Base-by-base conservation (phyloP, 2,888 invertebrate species). In the Sarcophaga rosellei region DNA sequence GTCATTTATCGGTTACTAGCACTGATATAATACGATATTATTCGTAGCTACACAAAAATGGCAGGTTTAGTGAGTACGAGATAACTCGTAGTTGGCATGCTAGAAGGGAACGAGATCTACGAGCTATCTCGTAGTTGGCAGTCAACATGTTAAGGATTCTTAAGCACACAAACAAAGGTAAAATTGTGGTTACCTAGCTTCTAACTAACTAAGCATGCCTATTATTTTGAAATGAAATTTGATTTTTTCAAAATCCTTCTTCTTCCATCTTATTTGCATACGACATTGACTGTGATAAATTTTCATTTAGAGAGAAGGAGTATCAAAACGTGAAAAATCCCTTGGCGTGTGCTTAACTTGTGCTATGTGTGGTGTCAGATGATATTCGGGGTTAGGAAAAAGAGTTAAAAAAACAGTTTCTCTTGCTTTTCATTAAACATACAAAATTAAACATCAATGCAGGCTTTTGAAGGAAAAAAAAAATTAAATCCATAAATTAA, bases 291-390 rank as follows among this genome's bases (percentile, higher is more conserved):
- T 23, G 20, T 17, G 23, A 35, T 35, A 35, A 35, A n/a, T n/a
- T 69, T 45, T 15, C 45, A n/a, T 69, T 6, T 66, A 15, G 8
- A 61, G 8, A 61, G 65, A 35, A 78, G 35, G 21, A 21, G 62
- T 61, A 66, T 8, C 45, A 23, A 63, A 47, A 53, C 4, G 8
- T 5, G 63, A 35, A 61, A 47, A 77, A 80, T 12, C 79, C 66
- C 53, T 80, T 79, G 86, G 74, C 86, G 86, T 86, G 86, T 83
- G 86, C 80, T 86, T n/a, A 86, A 61, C 86, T 83, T 86, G 86
- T 86, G 86, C 83, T 80, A n/a, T 61, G 2, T 62, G 15, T 59
- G 8, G 10, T 62, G 25, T 59, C 20, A 68, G 72, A 81, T 12
- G 61, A 59, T 77, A 8, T 63, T 57, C 20, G 20, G 72, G 59